These are phyloP conservation scores for Myrmecophaga tridactyla DNA, from an alignment of 2,113 vertebrate genomes.

Conservation along the genomic window DNA sequence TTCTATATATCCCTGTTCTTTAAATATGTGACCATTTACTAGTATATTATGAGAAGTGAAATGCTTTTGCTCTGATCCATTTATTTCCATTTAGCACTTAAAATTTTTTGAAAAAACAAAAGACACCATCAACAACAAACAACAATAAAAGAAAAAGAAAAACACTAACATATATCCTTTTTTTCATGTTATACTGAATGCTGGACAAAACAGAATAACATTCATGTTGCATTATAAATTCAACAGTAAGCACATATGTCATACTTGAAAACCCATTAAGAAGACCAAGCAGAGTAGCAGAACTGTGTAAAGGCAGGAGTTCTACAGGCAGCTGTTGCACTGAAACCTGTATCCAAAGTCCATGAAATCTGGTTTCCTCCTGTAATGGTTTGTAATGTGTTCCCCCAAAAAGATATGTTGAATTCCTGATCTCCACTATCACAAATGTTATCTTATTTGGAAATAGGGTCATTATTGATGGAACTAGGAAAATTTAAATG, in stretches of 20 bases:
- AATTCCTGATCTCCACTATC: too few relatives aligned
- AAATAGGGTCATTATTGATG: too few relatives aligned
- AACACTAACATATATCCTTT: not conserved
- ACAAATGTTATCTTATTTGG: too few relatives aligned
- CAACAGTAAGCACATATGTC: not conserved
- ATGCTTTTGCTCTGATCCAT: not conserved
- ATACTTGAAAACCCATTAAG: not conserved
- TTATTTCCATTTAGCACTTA: not conserved
- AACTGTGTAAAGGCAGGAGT: not conserved
- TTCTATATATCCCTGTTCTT: not conserved
- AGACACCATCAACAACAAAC: not conserved
- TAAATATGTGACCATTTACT: not conserved
- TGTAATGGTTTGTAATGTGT: too few relatives aligned
- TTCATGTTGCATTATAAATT: not conserved
- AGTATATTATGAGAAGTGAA: not conserved
- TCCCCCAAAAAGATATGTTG: too few relatives aligned
- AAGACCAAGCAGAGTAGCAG: not conserved
- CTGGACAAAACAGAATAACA: not conserved
- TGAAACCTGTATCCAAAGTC: not conserved
- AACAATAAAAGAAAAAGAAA: not conserved
- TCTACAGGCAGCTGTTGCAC: not conserved
- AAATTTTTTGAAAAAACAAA: not conserved
- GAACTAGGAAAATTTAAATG: too few relatives aligned
- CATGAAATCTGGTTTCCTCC: not conserved
- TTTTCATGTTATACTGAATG: not conserved